Evolutionary conservation across 2,797 vertebrate species (phyloP), one percentile per base, ranked within the genome.

Genomic region (Epinephelus awoara): DNA sequence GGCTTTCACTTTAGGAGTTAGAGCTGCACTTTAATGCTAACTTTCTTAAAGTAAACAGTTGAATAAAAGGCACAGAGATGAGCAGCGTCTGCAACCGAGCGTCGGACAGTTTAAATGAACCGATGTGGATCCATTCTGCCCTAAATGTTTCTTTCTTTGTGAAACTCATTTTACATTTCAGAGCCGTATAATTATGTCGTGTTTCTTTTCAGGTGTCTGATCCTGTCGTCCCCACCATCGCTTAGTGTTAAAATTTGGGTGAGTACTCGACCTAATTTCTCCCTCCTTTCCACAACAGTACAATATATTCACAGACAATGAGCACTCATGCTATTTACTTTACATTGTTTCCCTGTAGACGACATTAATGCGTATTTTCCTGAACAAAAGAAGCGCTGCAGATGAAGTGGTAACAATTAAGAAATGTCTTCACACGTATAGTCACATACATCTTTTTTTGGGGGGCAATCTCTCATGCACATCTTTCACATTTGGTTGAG

Each of bases 1-100:
- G 75, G 64, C 55, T 87, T 90, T 91, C 65, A 89, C 83, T 93
- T 92, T 19, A 83, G 76, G 79, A 91, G 87, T 92, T 88, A 9
- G 79, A 76, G 76, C 75, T 68, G 56, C 80, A 75, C 88, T 89
- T 87, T 75, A 88, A 87, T 70, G 63, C 77, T 27, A 93, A 92
- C 84, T 92, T 92, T 90, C 69, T 74, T 13, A 57, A 87, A 88
- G 91, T 88, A 89, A 91, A 88, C 88, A 85, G 69, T 2, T 58
- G 67, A 72, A 55, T 49, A 23, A 65, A 66, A 81, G 44, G 8
- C n/a, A 6, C 4, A 0, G 54, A 47, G 51, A 55, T 15, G 58
- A 72, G 63, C 61, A n/a, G 66, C 72, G 40, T 83, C 75, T 65
- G 46, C 67, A 76, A 19, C 23, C 44, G 8, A 11, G 21, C 49